These are phyloP conservation scores for Hormiphora californensis DNA, from an alignment of 37 sponge, comb jelly and placozoan genomes.

Conservation along the genomic window DNA sequence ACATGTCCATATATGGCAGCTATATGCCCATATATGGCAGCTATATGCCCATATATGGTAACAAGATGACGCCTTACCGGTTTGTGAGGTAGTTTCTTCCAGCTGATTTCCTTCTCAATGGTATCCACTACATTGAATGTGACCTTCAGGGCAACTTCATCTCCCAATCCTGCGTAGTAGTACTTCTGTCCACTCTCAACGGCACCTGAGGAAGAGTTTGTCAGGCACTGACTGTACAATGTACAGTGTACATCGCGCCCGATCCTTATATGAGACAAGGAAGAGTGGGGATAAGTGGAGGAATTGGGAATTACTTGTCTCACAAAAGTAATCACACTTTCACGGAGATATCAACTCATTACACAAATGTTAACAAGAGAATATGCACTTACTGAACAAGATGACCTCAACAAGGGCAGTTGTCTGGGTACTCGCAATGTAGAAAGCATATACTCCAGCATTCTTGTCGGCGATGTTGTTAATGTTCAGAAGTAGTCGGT, in stretches of 20 bases:
- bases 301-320: no score
- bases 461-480: conserved; percentile 38
- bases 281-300: no score
- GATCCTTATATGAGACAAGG: no score
- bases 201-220: conserved; percentile 6
- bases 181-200: conserved; percentile 44
- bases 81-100: conserved; percentile 12
- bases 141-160: not conserved
- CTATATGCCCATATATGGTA: no score
- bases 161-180: conserved; percentile 31
- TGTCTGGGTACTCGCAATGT: conserved; percentile 28
- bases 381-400: not conserved
- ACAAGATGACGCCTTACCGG: not conserved
- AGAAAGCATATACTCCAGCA: conserved; percentile 31
- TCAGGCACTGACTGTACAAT: no score
- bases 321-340: not conserved
- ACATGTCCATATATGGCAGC: no score
- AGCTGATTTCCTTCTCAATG: not conserved
- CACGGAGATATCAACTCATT: not conserved
- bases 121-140: not conserved
- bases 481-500: conserved; percentile 38
- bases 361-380: not conserved
- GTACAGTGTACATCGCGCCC: no score
- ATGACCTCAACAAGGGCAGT: conserved; percentile 37
- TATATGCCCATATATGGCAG: no score